Percentiles rank a stretch among this genome's conserved stretches.
These are phyloP conservation scores for Lymantria monacha DNA, from an alignment of 2,888 invertebrate genomes.

Conservation along the genomic window DNA sequence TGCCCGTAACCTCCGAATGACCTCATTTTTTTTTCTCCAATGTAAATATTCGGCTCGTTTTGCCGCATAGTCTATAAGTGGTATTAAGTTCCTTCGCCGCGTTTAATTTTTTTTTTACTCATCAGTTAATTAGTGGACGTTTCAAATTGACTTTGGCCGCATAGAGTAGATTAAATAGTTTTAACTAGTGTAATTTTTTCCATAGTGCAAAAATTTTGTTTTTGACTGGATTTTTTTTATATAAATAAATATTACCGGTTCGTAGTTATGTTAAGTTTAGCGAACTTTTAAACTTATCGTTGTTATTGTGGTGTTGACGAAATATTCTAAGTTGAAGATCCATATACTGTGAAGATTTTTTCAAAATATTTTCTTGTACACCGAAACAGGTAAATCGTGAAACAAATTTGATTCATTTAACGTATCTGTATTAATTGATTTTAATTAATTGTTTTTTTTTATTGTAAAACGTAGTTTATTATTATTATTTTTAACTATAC, in stretches of 20 bases:
- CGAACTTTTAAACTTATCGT: conserved; percentile 45
- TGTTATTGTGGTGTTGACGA: conserved; percentile 49
- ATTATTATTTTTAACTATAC: conserved; percentile 8
- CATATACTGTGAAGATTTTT: conserved; percentile 16
- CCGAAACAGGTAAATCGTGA: conserved; percentile 20
- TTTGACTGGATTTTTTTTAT: conserved; percentile 44
- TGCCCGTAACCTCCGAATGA: conserved; percentile 81
- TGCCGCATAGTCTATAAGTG: conserved; percentile 81
- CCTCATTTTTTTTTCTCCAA: conserved; percentile 81
- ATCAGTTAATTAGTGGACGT: conserved; percentile 53
- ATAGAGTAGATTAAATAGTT: conserved; percentile 41
- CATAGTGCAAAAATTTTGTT: conserved; percentile 52
- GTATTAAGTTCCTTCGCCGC: conserved; percentile 77
- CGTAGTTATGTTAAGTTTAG: conserved; percentile 39
- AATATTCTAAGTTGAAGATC: conserved; percentile 14
- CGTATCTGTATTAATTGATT: background rate
- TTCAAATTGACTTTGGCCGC: conserved; percentile 50
- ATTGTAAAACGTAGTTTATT: background rate
- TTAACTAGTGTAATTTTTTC: conserved; percentile 50
- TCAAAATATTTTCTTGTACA: conserved; percentile 14
- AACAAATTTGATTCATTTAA: background rate
- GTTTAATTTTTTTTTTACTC: conserved; percentile 48
- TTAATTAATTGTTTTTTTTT: background rate
- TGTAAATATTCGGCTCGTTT: conserved; percentile 81
- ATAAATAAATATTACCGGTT: conserved; percentile 22